phyloP scores from a whole-genome alignment of 2,888 invertebrate genomes.

The Neocrepidodera transversa region DNA sequence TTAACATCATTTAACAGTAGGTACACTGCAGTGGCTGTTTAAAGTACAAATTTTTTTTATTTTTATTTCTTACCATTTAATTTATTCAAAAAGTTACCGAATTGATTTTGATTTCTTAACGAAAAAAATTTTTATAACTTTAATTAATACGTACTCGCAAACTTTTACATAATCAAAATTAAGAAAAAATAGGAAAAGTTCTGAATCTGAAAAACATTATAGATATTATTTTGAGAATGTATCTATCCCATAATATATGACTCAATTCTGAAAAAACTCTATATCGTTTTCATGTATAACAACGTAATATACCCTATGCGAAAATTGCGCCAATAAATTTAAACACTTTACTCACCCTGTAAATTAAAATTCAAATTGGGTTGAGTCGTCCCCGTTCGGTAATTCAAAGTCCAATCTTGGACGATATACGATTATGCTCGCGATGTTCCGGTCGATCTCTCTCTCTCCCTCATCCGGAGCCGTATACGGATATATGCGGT shows the following conservation, averaged over 20 bases:
- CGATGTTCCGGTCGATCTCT: conserved; percentile 60
- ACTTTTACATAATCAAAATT: too few species aligned
- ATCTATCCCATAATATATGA: conserved; percentile 27
- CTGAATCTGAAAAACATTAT: too few species aligned
- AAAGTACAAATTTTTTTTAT: too few species aligned
- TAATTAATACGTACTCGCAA: too few species aligned
- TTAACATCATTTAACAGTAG: too few species aligned
- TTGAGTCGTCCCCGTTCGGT: conserved; percentile 50
- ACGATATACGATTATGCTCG: conserved; percentile 61
- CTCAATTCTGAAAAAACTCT: conserved; percentile 42
- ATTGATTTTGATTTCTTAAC: too few species aligned
- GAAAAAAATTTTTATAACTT: too few species aligned
- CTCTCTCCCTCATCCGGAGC: conserved; percentile 51
- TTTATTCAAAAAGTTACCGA: too few species aligned
- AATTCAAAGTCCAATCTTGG: conserved; percentile 61
- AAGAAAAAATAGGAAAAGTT: too few species aligned
- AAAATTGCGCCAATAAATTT: conserved; percentile 54
- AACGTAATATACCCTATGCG: conserved; percentile 41
- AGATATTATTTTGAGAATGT: too few species aligned
- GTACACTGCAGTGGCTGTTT: too few species aligned
- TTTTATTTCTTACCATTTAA: too few species aligned
- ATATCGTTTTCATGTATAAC: conserved; percentile 37
- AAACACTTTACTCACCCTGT: conserved; percentile 57
- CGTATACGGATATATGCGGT: conserved; percentile 55
- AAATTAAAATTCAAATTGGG: conserved; percentile 62